Percentiles rank a stretch among this genome's conserved stretches.
Evolutionary conservation across 2,797 vertebrate genomes (phyloP).

Genomic region (Thunnus albacares): DNA sequence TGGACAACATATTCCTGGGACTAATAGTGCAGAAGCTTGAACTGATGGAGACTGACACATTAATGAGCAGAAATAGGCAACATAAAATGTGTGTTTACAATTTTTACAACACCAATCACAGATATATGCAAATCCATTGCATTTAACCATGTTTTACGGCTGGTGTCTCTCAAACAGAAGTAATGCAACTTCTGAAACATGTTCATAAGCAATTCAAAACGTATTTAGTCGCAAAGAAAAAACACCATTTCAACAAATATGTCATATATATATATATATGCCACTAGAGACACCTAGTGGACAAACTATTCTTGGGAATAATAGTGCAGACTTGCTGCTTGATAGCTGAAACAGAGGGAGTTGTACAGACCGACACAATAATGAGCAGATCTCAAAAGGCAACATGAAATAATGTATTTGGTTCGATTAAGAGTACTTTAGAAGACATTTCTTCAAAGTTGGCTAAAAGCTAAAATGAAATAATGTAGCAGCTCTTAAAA

Average conservation of each 20-base stretch:
- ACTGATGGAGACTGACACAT: background rate
- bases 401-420: background rate
- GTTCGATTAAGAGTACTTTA: background rate
- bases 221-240: too few species aligned
- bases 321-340: background rate
- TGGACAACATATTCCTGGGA: conserved; percentile 33
- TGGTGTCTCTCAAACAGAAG: too few species aligned
- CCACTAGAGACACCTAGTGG: conserved; percentile 62
- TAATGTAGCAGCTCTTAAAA: too few species aligned
- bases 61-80: background rate
- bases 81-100: background rate
- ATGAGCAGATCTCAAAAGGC: background rate
- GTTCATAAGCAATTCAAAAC: too few species aligned
- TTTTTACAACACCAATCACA: too few species aligned
- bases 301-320: background rate
- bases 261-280: background rate
- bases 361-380: too few species aligned
- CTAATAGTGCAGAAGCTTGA: background rate
- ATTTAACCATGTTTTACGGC: too few species aligned
- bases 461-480: background rate
- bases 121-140: too few species aligned
- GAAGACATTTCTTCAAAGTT: background rate
- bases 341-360: too few species aligned
- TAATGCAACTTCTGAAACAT: too few species aligned
- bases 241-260: background rate